Percentiles rank a stretch among this genome's conserved stretches.
Conservation (phyloP, 2,113 vertebrate species). For the Ammodytes dubius region DNA sequence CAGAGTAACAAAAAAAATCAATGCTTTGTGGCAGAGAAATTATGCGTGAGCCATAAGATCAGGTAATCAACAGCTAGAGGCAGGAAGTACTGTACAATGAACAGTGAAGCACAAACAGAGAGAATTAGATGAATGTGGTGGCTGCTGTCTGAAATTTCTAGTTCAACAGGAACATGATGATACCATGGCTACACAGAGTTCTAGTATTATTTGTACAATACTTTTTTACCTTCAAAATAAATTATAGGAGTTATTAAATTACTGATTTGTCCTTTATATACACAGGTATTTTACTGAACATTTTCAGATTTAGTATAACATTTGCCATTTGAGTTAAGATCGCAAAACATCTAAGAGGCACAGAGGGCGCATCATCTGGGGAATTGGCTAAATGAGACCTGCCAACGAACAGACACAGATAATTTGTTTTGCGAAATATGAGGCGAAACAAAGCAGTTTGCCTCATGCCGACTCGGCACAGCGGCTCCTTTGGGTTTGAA, state of each 20-base stretch:
- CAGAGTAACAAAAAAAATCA: not conserved
- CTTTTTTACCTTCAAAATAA: not conserved
- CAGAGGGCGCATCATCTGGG: not conserved
- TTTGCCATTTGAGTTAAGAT: conserved; percentile 31
- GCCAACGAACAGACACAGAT: conserved; percentile 39
- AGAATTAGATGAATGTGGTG: not conserved
- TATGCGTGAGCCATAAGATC: conserved; percentile 16
- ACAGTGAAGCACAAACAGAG: not conserved
- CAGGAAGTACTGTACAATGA: not conserved
- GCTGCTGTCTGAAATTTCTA: not conserved
- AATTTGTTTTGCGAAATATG: conserved; percentile 6
- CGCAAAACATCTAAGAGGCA: conserved; percentile 19
- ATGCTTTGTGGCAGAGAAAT: not conserved
- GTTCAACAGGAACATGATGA: conserved; percentile 7
- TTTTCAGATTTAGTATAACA: conserved; percentile 16
- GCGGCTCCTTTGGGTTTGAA: not conserved
- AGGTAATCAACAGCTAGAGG: not conserved
- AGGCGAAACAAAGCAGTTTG: conserved; percentile 25
- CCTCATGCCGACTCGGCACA: conserved; percentile 20
- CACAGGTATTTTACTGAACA: not conserved
- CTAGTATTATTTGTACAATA: not conserved
- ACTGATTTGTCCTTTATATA: not conserved
- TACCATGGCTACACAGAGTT: not conserved
- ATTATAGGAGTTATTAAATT: not conserved
- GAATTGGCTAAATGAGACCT: conserved; percentile 4